Evolutionary conservation across 2,113 vertebrate species (phyloP).

Genomic region (Antechinus stuartii): DNA sequence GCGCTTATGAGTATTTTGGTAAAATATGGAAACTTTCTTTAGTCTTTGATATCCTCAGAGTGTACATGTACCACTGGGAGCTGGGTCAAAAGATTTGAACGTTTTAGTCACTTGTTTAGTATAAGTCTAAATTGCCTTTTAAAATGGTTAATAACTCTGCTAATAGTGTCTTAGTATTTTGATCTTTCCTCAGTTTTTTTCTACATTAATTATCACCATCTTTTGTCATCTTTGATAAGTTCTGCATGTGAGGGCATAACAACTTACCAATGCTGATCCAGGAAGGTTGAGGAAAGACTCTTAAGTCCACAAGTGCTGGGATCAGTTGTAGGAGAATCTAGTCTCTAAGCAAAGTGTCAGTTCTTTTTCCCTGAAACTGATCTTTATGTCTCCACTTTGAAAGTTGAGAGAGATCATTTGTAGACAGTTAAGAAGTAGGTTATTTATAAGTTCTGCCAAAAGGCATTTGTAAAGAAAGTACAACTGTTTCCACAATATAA

Average conservation of each 20-base stretch:
- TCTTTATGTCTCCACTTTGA: background rate
- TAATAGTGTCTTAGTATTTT: background rate
- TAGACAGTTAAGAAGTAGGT: background rate
- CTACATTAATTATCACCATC: background rate
- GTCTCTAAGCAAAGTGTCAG: background rate
- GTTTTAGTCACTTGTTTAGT: background rate
- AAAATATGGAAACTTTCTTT: background rate
- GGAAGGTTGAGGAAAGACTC: background rate
- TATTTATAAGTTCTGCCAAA: background rate
- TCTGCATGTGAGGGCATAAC: background rate
- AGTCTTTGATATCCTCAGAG: background rate
- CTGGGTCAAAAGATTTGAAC: background rate
- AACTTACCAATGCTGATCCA: background rate
- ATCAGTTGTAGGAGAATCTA: background rate
- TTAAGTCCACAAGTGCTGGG: background rate
- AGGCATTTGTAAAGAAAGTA: background rate
- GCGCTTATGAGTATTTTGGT: background rate
- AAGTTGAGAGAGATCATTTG: background rate
- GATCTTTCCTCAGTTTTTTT: background rate
- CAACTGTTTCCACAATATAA: background rate
- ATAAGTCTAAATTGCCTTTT: background rate
- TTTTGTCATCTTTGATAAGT: background rate
- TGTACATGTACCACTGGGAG: background rate
- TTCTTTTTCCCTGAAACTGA: background rate
- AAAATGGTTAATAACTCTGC: background rate